Evolutionary conservation across 2,888 invertebrate species (phyloP).

Genomic region (Sepiola atlantica): DNA sequence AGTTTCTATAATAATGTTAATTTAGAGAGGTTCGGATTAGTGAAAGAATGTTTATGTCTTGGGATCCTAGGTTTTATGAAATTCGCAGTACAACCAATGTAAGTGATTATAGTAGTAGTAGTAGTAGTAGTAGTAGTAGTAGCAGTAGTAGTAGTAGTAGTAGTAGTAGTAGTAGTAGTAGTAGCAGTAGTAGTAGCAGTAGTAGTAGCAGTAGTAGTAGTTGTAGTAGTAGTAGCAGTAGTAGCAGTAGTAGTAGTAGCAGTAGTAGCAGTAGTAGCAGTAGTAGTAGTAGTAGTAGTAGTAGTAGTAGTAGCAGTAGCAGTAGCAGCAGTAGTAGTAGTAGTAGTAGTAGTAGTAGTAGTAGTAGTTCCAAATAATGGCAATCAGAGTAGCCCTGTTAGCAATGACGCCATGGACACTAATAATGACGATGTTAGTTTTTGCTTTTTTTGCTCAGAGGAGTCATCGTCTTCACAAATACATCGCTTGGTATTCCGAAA

Average conservation of each 20-base stretch:
- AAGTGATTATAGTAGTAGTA: no score
- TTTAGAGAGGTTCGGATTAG: no score
- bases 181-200: not conserved
- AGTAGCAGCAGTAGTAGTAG: slow-evolving; percentile 43
- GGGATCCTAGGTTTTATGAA: no score
- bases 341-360: slow-evolving; percentile 47
- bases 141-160: not conserved
- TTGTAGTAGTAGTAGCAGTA: slow-evolving; percentile 48
- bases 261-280: slow-evolving; percentile 47
- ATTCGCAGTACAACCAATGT: no score
- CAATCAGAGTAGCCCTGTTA: not conserved
- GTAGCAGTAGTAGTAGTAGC: slow-evolving; percentile 47
- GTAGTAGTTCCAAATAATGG: not conserved
- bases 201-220: slow-evolving; percentile 46
- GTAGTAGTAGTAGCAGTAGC: slow-evolving; percentile 46
- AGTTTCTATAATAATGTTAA: no score
- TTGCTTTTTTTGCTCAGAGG: no score
- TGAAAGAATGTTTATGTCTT: no score
- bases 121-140: no score
- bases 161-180: not conserved
- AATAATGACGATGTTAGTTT: not conserved
- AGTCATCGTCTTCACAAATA: no score
- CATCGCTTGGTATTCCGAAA: no score
- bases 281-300: slow-evolving; percentile 49
- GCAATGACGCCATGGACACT: no score